These are phyloP conservation scores for Herminia tarsipennalis DNA, from an alignment of 2,888 invertebrate species.

Conservation along the genomic window DNA sequence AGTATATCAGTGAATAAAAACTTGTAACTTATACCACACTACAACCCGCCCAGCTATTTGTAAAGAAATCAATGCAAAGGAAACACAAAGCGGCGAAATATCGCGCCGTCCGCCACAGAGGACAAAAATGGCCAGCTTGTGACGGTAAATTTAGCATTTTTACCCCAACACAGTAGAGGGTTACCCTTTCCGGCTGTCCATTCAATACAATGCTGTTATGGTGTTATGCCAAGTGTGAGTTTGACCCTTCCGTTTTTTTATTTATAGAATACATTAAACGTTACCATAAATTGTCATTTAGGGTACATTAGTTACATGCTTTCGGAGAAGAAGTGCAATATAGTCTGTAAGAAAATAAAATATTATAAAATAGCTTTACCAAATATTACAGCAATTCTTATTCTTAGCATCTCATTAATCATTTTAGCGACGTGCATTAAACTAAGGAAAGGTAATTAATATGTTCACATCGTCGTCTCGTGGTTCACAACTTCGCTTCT, in stretches of 20 bases:
- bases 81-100: conserved; percentile 79
- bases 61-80: conserved; percentile 77
- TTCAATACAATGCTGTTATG: conserved; percentile 69
- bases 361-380: too few relatives aligned
- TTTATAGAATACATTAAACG: conserved; percentile 68
- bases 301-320: conserved; percentile 73
- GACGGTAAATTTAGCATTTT: conserved; percentile 73
- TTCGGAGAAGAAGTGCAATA: conserved; percentile 30
- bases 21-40: conserved; percentile 40
- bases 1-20: too few relatives aligned
- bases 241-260: conserved; percentile 74
- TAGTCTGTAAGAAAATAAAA: neutral
- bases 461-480: conserved; percentile 60
- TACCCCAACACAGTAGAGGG: conserved; percentile 35
- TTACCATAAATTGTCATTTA: conserved; percentile 76
- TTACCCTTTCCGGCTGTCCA: conserved; percentile 69
- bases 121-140: conserved; percentile 69
- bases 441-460: conserved; percentile 73
- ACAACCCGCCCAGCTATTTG: conserved; percentile 60
- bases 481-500: conserved; percentile 64
- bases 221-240: conserved; percentile 72
- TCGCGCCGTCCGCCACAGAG: conserved; percentile 76
- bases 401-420: conserved; percentile 60
- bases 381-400: too few relatives aligned
- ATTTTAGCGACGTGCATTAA: conserved; percentile 60